Percentiles rank a stretch among this genome's conserved stretches.
phyloP scores from a whole-genome alignment of 2,113 vertebrate species.

The Sinocyclocheilus rhinocerous region DNA sequence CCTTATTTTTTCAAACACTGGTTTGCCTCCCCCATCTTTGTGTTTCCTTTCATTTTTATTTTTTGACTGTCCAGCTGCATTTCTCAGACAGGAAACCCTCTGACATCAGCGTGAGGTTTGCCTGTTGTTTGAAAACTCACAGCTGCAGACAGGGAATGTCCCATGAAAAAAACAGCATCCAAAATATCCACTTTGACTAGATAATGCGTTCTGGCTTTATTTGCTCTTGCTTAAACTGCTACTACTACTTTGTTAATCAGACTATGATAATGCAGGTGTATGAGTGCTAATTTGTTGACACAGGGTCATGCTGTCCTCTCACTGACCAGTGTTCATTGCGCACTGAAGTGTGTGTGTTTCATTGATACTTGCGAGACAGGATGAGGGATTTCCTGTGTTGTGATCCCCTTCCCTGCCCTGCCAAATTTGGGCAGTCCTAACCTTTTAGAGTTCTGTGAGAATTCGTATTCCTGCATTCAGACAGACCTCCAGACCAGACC shows the following conservation, averaged over 20 bases:
- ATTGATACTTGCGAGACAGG: constrained; percentile 47
- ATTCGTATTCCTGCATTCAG: constrained; percentile 25
- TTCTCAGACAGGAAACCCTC: constrained; percentile 60
- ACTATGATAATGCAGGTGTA: not conserved
- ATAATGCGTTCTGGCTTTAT: not conserved
- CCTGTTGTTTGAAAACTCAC: constrained; percentile 53
- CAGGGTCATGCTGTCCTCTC: not conserved
- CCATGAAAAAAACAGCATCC: constrained; percentile 30
- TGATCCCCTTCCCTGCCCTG: constrained; percentile 45
- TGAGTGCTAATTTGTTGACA: not conserved
- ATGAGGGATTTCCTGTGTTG: constrained; percentile 61
- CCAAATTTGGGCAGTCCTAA: constrained; percentile 54
- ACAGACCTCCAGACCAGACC: constrained; percentile 19
- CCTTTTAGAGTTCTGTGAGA: constrained; percentile 44
- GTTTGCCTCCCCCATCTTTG: not conserved
- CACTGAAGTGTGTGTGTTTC: constrained; percentile 12
- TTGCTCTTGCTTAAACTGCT: not conserved
- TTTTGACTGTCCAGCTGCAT: constrained; percentile 52
- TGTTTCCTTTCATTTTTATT: not conserved
- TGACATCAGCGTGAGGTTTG: constrained; percentile 57
- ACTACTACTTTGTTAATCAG: no score
- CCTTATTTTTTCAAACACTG: no score
- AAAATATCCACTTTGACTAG: constrained; percentile 11
- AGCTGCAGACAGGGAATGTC: constrained; percentile 57
- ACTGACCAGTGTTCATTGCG: no score